Evolutionary conservation across 2,113 vertebrate genomes (phyloP).

Genomic region (Casuarius casuarius): DNA sequence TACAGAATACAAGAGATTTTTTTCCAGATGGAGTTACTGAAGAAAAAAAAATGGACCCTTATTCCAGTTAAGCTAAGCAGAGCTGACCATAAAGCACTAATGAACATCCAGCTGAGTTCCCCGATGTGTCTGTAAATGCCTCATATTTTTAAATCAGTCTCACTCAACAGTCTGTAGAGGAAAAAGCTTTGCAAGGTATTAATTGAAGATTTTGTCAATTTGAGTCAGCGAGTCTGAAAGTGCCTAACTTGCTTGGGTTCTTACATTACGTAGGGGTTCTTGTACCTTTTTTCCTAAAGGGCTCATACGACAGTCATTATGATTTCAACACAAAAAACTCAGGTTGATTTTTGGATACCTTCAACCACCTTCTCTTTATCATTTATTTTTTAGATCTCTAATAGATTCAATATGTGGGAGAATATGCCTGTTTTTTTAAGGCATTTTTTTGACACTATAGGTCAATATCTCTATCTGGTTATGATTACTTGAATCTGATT

Average conservation of each 20-base stretch:
- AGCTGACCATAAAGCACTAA: slow-evolving; percentile 40
- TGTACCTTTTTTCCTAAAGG: background rate
- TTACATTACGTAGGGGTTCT: background rate
- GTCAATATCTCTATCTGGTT: background rate
- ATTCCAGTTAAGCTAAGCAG: slow-evolving; percentile 53
- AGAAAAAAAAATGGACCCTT: slow-evolving; percentile 15
- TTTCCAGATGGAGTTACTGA: slow-evolving; percentile 47
- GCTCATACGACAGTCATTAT: fast-evolving
- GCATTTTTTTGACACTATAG: background rate
- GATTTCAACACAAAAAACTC: background rate
- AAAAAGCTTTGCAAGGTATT: background rate
- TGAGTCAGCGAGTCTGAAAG: background rate
- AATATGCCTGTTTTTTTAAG: background rate
- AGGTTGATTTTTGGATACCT: background rate
- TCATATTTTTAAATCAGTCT: background rate
- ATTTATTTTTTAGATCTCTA: background rate
- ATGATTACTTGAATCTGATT: background rate
- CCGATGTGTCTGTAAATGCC: background rate
- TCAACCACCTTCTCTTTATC: background rate
- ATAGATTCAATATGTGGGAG: background rate
- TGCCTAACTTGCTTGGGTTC: background rate
- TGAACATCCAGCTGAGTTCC: background rate
- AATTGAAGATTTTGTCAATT: background rate
- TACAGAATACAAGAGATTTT: slow-evolving; percentile 35
- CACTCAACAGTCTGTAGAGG: background rate